Percentiles rank a stretch among this genome's conserved stretches.
phyloP scores from a whole-genome alignment of 2,113 vertebrate species.

The Lepisosteus oculatus region DNA sequence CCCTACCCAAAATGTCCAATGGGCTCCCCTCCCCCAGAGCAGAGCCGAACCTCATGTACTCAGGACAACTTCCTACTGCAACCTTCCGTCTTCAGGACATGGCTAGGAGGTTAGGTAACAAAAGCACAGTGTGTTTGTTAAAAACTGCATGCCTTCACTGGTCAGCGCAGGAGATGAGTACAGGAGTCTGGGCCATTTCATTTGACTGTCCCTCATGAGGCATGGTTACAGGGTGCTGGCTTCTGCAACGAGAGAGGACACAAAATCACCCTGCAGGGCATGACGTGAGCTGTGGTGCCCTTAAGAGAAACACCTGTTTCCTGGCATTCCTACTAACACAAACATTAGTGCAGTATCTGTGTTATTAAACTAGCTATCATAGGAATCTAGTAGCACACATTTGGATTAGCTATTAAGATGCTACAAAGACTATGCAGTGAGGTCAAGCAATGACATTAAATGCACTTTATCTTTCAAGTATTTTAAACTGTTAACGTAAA shows the following conservation, averaged over 20 bases:
- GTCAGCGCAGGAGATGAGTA: conserved; percentile 97
- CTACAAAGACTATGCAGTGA: conserved; percentile 30
- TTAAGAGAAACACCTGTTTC: neutral
- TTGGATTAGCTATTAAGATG: conserved; percentile 31
- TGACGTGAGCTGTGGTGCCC: too few species aligned
- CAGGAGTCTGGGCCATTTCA: conserved; percentile 88
- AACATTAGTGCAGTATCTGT: conserved; percentile 62
- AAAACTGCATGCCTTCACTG: conserved; percentile 83
- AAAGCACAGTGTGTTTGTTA: conserved; percentile 71
- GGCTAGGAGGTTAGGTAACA: conserved; percentile 70
- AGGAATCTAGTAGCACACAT: conserved; percentile 53
- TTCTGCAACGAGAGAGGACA: conserved; percentile 71
- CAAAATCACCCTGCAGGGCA: neutral
- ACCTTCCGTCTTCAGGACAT: conserved; percentile 75
- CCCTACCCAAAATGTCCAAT: conserved; percentile 40
- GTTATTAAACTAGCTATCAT: conserved; percentile 36
- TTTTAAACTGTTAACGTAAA: conserved; percentile 28
- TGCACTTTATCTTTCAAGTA: conserved; percentile 55
- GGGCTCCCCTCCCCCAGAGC: conserved; percentile 28
- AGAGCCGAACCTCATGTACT: conserved; percentile 63
- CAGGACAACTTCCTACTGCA: conserved; percentile 52
- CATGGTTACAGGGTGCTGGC: conserved; percentile 78
- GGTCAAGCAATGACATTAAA: conserved; percentile 60
- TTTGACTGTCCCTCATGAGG: conserved; percentile 87
- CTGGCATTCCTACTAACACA: conserved; percentile 1